Conservation (phyloP, 2,888 invertebrate genomes). For the Drosophila prolongata region DNA sequence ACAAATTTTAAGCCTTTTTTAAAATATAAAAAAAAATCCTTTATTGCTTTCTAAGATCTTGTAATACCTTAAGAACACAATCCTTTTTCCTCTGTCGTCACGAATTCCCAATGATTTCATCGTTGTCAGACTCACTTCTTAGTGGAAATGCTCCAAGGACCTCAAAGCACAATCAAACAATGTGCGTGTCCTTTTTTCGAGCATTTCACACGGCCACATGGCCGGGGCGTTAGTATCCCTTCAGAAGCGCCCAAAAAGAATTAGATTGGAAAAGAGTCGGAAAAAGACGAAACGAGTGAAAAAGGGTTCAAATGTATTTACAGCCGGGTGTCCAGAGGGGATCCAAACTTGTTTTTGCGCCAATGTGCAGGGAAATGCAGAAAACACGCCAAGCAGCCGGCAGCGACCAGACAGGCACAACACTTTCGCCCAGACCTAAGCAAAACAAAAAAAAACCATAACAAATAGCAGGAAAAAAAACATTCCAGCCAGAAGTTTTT, state of each 20-base stretch:
- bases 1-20: no score
- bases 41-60: neutral
- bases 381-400: slow-evolving; percentile 62
- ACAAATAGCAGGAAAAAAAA: slow-evolving; percentile 18
- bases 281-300: slow-evolving; percentile 11
- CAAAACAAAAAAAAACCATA: slow-evolving; percentile 19
- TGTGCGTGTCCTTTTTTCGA: slow-evolving; percentile 51
- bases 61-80: neutral
- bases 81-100: neutral
- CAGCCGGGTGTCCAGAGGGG: slow-evolving; percentile 24
- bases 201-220: slow-evolving; percentile 55
- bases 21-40: no score
- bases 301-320: slow-evolving; percentile 77
- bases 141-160: slow-evolving; percentile 37
- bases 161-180: slow-evolving; percentile 12
- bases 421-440: slow-evolving; percentile 28
- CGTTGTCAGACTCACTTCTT: slow-evolving; percentile 13
- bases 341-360: slow-evolving; percentile 44
- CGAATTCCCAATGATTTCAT: slow-evolving; percentile 16
- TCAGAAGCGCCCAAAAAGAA: slow-evolving; percentile 36
- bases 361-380: slow-evolving; percentile 53
- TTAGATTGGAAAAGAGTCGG: slow-evolving; percentile 39
- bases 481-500: slow-evolving; percentile 19
- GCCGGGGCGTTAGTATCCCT: slow-evolving; percentile 20
- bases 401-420: slow-evolving; percentile 29